Base-by-base conservation (phyloP, 1,140 invertebrate species). In the Latrodectus geometricus region DNA sequence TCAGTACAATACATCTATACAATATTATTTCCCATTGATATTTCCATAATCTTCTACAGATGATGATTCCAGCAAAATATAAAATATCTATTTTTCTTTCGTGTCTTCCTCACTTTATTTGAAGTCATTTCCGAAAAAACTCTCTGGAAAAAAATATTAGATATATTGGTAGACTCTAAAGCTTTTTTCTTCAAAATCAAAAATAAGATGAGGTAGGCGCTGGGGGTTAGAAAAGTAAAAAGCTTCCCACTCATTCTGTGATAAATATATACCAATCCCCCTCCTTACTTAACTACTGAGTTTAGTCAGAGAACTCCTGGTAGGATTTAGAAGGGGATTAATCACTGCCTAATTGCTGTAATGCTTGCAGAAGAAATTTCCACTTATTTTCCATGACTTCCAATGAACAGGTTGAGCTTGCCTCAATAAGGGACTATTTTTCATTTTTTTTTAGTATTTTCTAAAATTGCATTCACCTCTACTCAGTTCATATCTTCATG, bases 261-360 rank as follows among this genome's bases (percentile, higher is more conserved):
- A 78, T 68, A 52, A 23, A 78, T 66, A 23, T 23, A 21, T 21
- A 4, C 52, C 52, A 56, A 11, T 20, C 14, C n/a, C 74, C 15
- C 14, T 14, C 68, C 21, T 69, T 4, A 20, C 20, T 69, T 69
- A 78, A 66, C 76, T 66, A 23, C 68, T 52, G 11, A 20, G 14
- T 68, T 78, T 78, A 68, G 20, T 78, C 76, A 78, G 11, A 35
- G 23, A 48, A 61, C 76, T 8, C n/a, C n/a, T 49, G 76, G 23
- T 56, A n/a, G 76, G 76, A 68, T 49, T 78, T 49, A 78, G 21
- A 20, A 15, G 15, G 48, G 56, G 76, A 78, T 78, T 78, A 68
- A 50, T 78, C 56, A 68, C 49, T 48, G 49, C 61, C 15, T 78
- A 78, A 78, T 78, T 78, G 23, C 61, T 68, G 8, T 14, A 3